Conservation (phyloP, 2,797 vertebrate genomes). For the Mareca strepera region DNA sequence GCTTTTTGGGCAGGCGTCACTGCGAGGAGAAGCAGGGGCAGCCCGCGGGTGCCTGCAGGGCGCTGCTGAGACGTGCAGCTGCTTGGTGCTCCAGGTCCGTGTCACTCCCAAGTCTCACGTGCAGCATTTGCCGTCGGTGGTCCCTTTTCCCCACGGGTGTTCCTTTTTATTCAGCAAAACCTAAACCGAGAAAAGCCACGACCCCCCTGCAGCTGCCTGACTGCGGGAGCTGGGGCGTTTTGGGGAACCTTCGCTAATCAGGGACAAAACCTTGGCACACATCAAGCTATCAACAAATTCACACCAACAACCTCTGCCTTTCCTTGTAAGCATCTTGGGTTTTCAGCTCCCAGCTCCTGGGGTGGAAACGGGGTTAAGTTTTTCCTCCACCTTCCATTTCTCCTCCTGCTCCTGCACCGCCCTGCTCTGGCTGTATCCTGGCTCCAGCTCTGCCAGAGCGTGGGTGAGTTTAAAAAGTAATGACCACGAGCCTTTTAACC, state of each 20-base stretch:
- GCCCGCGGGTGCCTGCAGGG: neutral
- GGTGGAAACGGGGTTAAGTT: neutral
- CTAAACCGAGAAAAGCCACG: neutral
- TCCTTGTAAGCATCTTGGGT: neutral
- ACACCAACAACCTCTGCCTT: neutral
- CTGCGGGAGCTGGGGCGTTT: neutral
- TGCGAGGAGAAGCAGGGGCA: neutral
- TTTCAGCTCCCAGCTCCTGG: neutral
- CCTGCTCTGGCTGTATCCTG: neutral
- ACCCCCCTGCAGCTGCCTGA: neutral
- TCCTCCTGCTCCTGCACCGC: neutral
- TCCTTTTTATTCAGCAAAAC: neutral
- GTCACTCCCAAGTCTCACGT: fast-evolving
- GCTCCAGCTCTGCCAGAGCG: neutral
- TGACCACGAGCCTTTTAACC: neutral
- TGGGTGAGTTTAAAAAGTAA: neutral
- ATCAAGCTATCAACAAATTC: neutral
- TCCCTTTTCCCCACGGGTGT: neutral
- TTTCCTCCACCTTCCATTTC: neutral
- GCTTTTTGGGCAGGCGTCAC: neutral
- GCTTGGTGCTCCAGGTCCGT: neutral
- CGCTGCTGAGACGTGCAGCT: fast-evolving
- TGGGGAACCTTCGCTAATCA: neutral
- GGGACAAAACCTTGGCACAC: neutral
- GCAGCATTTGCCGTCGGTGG: fast-evolving